These are phyloP conservation scores for Amphiura filiformis DNA, from an alignment of 35 echinoderm and acorn worm species.

Conservation along the genomic window DNA sequence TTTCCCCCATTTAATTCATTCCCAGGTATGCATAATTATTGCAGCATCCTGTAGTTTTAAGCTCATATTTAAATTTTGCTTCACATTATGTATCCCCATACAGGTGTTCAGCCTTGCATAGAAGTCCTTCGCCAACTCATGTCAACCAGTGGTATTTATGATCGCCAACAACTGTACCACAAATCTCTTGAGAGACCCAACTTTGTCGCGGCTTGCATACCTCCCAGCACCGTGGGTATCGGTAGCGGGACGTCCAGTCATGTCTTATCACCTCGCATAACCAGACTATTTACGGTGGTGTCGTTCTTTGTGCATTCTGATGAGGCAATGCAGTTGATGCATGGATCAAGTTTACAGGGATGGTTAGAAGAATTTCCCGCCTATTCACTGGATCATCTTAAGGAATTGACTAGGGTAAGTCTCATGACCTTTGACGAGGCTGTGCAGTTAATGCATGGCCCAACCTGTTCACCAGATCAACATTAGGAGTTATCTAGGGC, in stretches of 20 bases:
- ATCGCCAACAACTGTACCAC: conserved; percentile 49
- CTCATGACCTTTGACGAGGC: no score
- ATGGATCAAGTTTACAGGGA: conserved; percentile 52
- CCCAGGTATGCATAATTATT: no score
- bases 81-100: not conserved
- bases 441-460: no score
- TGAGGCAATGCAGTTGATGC: conserved; percentile 48
- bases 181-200: conserved; percentile 68
- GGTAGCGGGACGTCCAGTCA: conserved; percentile 63
- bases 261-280: conserved; percentile 45
- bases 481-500: no score
- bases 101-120: conserved; percentile 69
- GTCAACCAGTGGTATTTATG: conserved; percentile 57
- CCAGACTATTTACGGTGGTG: conserved; percentile 58
- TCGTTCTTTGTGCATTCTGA: conserved; percentile 39
- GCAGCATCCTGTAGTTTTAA: no score
- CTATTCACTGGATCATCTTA: conserved; percentile 73
- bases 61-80: no score
- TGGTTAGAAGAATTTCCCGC: conserved; percentile 96
- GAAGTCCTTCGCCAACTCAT: conserved; percentile 79
- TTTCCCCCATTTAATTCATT: no score
- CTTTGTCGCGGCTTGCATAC: conserved; percentile 47
- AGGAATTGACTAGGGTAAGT: conserved; percentile 79
- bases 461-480: no score
- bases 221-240: conserved; percentile 45